Conservation (phyloP, 2,888 invertebrate species). For the Caenorhabditis becei region DNA sequence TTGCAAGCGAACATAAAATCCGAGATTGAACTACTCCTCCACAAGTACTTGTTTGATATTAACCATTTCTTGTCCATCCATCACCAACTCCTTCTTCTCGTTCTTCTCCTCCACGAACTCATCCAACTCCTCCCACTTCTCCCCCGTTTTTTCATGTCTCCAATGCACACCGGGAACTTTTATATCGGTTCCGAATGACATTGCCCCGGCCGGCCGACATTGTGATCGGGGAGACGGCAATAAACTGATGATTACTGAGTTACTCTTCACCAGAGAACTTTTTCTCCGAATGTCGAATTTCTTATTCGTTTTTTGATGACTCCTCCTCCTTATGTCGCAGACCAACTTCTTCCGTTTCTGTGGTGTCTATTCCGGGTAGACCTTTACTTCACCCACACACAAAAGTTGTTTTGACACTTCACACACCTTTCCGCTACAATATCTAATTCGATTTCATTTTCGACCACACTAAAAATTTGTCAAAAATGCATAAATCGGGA, state of each 20-base stretch:
- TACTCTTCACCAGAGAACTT: conserved; percentile 28
- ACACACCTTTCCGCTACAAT: conserved; percentile 34
- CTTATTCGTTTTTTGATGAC: conserved; percentile 32
- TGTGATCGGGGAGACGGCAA: conserved; percentile 48
- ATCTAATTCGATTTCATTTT: conserved; percentile 34
- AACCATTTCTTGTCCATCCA: conserved; percentile 49
- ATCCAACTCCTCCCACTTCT: conserved; percentile 17
- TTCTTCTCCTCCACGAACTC: conserved; percentile 11
- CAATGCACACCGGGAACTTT: conserved; percentile 47
- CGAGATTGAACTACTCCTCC: conserved; percentile 48
- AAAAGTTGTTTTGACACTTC: conserved; percentile 26
- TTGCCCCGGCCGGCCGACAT: conserved; percentile 25
- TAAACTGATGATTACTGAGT: conserved; percentile 60
- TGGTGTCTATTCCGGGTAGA: background rate
- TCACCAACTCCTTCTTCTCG: conserved; percentile 40
- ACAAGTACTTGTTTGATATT: conserved; percentile 55
- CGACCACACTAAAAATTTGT: background rate
- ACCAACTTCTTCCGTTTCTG: conserved; percentile 1
- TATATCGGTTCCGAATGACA: conserved; percentile 58
- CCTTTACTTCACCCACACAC: background rate
- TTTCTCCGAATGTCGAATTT: conserved; percentile 24
- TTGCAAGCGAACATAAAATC: conserved; percentile 32
- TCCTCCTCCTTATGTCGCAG: background rate
- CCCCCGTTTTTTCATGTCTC: conserved; percentile 46
- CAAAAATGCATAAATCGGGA: conserved; percentile 43